Evolutionary conservation across 2,888 invertebrate genomes (phyloP), one percentile per base, ranked within the genome.

Genomic region (Platycheirus rosarum): DNA sequence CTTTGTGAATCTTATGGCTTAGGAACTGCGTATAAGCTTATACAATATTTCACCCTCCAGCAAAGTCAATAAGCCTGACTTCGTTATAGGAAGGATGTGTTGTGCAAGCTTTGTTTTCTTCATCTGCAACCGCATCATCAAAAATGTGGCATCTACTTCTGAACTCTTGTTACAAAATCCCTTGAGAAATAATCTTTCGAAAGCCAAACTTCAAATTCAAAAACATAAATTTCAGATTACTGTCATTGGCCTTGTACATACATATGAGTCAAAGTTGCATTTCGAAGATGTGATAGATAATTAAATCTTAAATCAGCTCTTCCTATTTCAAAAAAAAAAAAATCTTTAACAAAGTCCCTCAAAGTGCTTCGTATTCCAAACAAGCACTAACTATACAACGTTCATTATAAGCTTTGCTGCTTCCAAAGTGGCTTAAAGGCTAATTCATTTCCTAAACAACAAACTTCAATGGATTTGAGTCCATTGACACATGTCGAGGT

Each of bases 241-340:
- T 80, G 80, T 76, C 80, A 80, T 77, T 82, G 82, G 70, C 82
- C 82, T 82, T 82, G 82, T 49, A 62, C 26, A 18, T 3, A 26
- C n/a, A n/a, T n/a, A n/a, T n/a, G n/a, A 11, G 1, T 44, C 2
- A 7, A 4, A 35, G 35, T 35, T 2, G 32, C 4, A 53, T 42
- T 26, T 42, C 57, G 23, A 26, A 37, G 23, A 23, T 55, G 2
- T 26, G 2, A n/a, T 13, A 14, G 26, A 9, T 11, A 35, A 9
- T 3, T 35, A 42, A 32, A 5, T 1, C 32, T 32, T 2, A 18
- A n/a, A 16, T 3, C 11, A 1, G 46, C 7, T 1, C 6, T 13
- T 16, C 20, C 9, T 20, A 37, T n/a, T n/a, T n/a, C n/a, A n/a
- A n/a, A n/a, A n/a, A n/a, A 55, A 4, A 37, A 20, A 55, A 55